Conservation (phyloP, 2,113 vertebrate species). For the Anhinga anhinga region DNA sequence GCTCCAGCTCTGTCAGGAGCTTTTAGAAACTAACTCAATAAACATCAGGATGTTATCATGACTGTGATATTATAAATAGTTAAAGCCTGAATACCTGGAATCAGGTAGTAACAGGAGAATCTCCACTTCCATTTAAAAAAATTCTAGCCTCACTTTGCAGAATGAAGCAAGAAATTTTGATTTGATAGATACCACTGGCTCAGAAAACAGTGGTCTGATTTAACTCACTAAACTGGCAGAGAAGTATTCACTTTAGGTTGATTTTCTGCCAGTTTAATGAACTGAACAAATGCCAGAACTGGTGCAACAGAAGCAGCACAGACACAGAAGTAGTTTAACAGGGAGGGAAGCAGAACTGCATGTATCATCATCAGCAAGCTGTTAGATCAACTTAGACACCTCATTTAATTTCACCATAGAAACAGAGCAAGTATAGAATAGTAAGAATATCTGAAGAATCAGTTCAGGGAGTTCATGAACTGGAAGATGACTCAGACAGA, state of each 20-base stretch:
- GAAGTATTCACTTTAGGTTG: neutral
- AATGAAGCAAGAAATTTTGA: neutral
- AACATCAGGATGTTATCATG: neutral
- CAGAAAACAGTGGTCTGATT: neutral
- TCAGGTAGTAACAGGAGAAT: neutral
- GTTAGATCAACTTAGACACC: neutral
- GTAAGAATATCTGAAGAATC: neutral
- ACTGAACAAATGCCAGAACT: neutral
- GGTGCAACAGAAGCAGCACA: neutral
- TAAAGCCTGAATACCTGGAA: neutral
- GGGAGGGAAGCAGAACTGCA: neutral
- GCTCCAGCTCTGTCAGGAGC: neutral
- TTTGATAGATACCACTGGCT: neutral
- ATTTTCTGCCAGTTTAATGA: neutral
- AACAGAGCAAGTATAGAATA: neutral
- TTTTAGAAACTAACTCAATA: neutral
- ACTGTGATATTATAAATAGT: neutral
- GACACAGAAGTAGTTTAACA: neutral
- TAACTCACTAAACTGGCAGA: neutral
- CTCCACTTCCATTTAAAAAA: neutral
- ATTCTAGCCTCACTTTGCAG: neutral
- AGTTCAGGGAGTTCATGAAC: neutral
- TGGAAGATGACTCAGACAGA: neutral
- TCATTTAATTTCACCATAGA: neutral
- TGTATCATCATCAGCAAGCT: neutral